Evolutionary conservation across 2,797 vertebrate genomes (phyloP).

Genomic region (Paratrypauchen microcephalus): DNA sequence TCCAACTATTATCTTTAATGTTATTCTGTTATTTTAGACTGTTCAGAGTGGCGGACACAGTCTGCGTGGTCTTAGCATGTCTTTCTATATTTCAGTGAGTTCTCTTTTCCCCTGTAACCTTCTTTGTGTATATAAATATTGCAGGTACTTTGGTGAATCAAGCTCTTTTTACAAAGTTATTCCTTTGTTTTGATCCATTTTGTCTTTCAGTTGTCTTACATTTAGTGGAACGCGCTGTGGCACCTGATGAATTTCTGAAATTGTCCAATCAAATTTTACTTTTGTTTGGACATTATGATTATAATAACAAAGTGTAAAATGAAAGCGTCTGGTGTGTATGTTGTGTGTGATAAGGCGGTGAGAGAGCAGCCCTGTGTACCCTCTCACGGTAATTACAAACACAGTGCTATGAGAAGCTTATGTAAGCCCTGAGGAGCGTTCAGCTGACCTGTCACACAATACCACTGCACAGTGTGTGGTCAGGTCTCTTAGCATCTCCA

Average conservation of each 20-base stretch:
- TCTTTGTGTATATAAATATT: not conserved
- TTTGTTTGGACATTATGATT: not conserved
- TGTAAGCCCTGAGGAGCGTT: slow-evolving; percentile 52
- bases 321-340: slow-evolving; percentile 22
- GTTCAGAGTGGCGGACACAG: not conserved
- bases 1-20: not conserved
- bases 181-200: not conserved
- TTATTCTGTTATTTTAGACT: not conserved
- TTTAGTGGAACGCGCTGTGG: not conserved
- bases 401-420: slow-evolving; percentile 46
- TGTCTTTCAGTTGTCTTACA: not conserved
- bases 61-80: not conserved
- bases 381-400: slow-evolving; percentile 67
- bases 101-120: not conserved
- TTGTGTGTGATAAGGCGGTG: slow-evolving; percentile 57
- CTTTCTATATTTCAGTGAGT: not conserved
- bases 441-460: slow-evolving; percentile 39
- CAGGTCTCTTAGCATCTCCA: not conserved
- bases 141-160: not conserved
- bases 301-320: slow-evolving; percentile 7
- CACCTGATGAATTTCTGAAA: not conserved
- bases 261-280: slow-evolving; percentile 1
- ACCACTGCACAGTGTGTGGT: slow-evolving; percentile 12
- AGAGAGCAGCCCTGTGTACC: slow-evolving; percentile 44
- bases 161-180: not conserved